These are phyloP conservation scores for Acanthurus lineatus DNA, from an alignment of 2,797 vertebrate species.

Conservation along the genomic window DNA sequence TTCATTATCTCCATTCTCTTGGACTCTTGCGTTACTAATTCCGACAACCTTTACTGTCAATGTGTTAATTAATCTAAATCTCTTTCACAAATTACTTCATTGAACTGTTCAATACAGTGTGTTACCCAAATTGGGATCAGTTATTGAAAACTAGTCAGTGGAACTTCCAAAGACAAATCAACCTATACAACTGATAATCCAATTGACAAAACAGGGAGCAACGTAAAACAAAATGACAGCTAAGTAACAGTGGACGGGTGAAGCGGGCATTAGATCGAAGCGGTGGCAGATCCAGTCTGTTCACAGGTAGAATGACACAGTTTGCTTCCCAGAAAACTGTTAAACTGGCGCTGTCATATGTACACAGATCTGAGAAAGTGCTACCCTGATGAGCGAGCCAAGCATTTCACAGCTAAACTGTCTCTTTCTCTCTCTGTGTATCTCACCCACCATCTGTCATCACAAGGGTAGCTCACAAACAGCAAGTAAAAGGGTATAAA, in stretches of 20 bases:
- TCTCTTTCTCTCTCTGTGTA: neutral
- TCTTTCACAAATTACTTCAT: neutral
- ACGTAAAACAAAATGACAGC: neutral
- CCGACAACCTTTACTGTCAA: neutral
- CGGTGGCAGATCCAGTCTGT: neutral
- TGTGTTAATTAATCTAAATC: neutral
- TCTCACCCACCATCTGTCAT: conserved; percentile 32
- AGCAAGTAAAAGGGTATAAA: conserved; percentile 6
- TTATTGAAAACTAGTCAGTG: accelerated
- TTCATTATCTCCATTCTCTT: neutral
- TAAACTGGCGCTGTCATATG: neutral
- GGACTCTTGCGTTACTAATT: neutral
- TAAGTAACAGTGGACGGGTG: neutral
- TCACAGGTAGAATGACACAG: neutral
- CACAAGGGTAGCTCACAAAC: conserved; percentile 8
- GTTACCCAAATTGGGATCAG: neutral
- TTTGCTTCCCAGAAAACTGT: conserved; percentile 1
- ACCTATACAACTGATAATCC: neutral
- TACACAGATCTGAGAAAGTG: conserved; percentile 11
- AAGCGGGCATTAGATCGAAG: neutral
- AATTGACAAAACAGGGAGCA: neutral
- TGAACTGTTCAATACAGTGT: neutral
- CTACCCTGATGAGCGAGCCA: neutral
- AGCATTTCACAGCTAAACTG: conserved; percentile 8
- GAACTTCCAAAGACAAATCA: no score